Evolutionary conservation across 2,888 invertebrate genomes (phyloP), one percentile per base, ranked within the genome.

Genomic region (Notodonta dromedarius): DNA sequence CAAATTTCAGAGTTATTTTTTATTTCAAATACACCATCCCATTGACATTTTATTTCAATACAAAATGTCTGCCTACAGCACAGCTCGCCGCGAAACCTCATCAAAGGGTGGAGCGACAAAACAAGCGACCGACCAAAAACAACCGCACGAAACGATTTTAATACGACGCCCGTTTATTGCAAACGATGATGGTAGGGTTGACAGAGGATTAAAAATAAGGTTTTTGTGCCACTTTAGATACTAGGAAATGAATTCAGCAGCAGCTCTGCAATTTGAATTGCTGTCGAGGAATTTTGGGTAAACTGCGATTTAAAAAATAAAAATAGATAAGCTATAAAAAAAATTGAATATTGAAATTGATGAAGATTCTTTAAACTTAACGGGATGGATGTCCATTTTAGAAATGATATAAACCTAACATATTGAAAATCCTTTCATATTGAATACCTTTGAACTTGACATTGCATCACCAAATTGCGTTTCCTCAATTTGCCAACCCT

Each of bases 111-210:
- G 63, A 66, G 60, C 60, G 52, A 52, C 52, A 70, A 69, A 72
- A 71, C 67, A 68, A 67, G 62, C 63, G 55, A 67, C 52, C 65
- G 65, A 65, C 58, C 63, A 68, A 74, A 76, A 77, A 78, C 74
- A 73, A 70, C 62, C 69, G 69, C 60, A 69, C 67, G 68, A 74
- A 76, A 70, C 66, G 71, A 63, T 77, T 79, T 80, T 79, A 78
- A 78, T 79, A 74, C 63, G 62, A 67, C 58, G 67, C 68, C 63
- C 70, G 73, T 74, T 69, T 79, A 74, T 73, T 73, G 71, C 74
- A 51, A 55, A 13, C 58, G 57, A 6, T 3, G 32, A 24, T 13
- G 7, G 52, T 54, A 59, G 35, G 54, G 39, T 48, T 59, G 53
- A 35, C 6, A 54, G 12, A n/a, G 35, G 32, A 44, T 24, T 24